These are phyloP conservation scores for Tigriopus japonicus DNA, from an alignment of 1,140 invertebrate species.

Conservation along the genomic window DNA sequence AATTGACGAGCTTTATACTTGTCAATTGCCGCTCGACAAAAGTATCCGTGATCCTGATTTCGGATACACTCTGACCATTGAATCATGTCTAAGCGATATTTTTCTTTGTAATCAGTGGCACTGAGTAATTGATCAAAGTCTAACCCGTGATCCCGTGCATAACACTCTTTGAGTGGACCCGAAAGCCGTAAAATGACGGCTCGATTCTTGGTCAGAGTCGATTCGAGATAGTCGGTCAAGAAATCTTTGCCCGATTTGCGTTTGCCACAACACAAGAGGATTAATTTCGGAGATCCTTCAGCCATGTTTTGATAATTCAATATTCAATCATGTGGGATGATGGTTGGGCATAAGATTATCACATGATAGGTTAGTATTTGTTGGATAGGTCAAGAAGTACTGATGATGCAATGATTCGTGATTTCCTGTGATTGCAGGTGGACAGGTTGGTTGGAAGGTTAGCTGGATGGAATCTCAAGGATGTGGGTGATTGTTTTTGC, in stretches of 20 bases:
- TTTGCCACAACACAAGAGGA: not conserved
- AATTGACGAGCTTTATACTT: slow-evolving; percentile 16
- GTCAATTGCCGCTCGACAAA: slow-evolving; percentile 26
- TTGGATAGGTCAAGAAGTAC: too few relatives aligned
- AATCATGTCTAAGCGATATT: slow-evolving; percentile 32
- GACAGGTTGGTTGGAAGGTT: too few relatives aligned
- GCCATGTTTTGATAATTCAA: too few relatives aligned
- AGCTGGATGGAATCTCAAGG: too few relatives aligned
- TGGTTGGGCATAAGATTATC: too few relatives aligned
- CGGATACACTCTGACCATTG: slow-evolving; percentile 34
- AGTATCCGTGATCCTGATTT: slow-evolving; percentile 29
- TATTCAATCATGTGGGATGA: too few relatives aligned
- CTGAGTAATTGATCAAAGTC: slow-evolving; percentile 29
- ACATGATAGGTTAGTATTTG: too few relatives aligned
- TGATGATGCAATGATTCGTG: too few relatives aligned
- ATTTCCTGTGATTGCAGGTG: too few relatives aligned
- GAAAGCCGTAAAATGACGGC: not conserved
- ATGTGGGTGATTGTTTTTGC: too few relatives aligned
- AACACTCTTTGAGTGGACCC: not conserved
- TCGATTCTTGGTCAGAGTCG: slow-evolving; percentile 19
- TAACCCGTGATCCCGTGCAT: slow-evolving; percentile 26
- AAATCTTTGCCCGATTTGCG: slow-evolving; percentile 6
- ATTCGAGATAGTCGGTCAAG: slow-evolving; percentile 4
- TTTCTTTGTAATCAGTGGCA: slow-evolving; percentile 30
- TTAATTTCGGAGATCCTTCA: not conserved